Base-by-base conservation (phyloP, 2,888 invertebrate species). In the Pandemis heparana region DNA sequence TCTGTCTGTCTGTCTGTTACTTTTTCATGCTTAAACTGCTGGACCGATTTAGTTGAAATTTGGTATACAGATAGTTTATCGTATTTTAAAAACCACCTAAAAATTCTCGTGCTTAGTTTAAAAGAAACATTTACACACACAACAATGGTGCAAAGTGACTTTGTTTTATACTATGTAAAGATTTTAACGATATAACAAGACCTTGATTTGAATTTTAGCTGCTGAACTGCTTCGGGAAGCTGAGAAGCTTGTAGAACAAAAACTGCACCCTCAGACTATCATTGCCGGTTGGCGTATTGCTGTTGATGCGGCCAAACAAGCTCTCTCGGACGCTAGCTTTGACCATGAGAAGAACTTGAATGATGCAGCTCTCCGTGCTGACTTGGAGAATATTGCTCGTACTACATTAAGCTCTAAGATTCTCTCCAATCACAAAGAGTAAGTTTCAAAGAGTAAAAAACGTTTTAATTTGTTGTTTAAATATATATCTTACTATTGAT, bases 361-460 rank as follows among this genome's bases (percentile, higher is more conserved):
- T 92, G 95, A 96, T 60, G 97, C 95, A 12, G 96, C 96, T 77
- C 98, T 99, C 82, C 95, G 97, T 56, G 96, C 96, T 82, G 99
- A 99, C 92, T 95, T 99, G 71, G 92, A 99, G 90, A 99, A 99
- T 87, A 99, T 99, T 88, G 99, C 99, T 9, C 96, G 98, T 59
- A 99, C 99, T 38, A 99, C 99, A 38, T 94, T 99, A 53, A 99
- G 99, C 85, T 99, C 99, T 0, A 99, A 99, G 92, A 99, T 99
- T 89, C 95, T 99, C 53, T 97, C 98, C 41, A 99, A 99, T 85
- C 98, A 99, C 89, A 99, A 99, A 92, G 99, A 99, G 85, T 95
- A 78, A 90, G 93, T 88, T 12, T 41, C 68, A 66, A 14, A 46
- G 10, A 56, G n/a, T n/a, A 2, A 12, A 14, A 23, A 7, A 3